A percentile compares a stretch with the other conserved stretches of the same genome.
Evolutionary conservation across 2,113 vertebrate genomes (phyloP).

Genomic region (Cryptomyrus ogoouensis): DNA sequence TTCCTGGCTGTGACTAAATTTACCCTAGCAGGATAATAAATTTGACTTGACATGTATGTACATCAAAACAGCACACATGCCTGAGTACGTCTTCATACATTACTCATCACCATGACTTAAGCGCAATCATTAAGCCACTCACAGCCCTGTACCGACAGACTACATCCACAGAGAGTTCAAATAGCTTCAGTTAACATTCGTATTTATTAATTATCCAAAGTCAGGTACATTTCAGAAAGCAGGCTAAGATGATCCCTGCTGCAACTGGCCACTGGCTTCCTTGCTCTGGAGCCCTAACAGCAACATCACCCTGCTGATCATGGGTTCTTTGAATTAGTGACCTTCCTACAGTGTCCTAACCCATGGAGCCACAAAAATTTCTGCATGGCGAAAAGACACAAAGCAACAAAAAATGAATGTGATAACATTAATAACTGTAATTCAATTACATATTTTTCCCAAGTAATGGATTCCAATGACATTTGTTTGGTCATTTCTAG

Average conservation of each 20-base stretch:
- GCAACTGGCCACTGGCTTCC: not conserved
- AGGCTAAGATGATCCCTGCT: not conserved
- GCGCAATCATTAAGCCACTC: not conserved
- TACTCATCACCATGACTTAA: not conserved
- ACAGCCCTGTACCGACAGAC: not conserved
- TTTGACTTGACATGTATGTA: not conserved
- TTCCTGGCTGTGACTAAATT: not conserved
- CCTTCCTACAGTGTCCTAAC: not conserved
- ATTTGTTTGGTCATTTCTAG: not conserved
- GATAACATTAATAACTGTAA: not conserved
- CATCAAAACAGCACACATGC: not conserved
- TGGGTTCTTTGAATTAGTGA: not conserved
- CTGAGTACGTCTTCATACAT: not conserved
- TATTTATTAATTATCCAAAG: not conserved
- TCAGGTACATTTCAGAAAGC: not conserved
- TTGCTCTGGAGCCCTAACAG: not conserved
- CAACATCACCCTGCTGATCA: not conserved
- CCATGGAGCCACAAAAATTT: not conserved
- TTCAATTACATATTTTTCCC: not conserved
- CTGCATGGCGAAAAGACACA: not conserved
- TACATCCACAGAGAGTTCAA: not conserved
- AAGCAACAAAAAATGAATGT: not conserved
- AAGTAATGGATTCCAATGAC: too few relatives aligned
- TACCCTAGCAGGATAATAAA: not conserved
- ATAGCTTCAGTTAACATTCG: not conserved